These are phyloP conservation scores for Myanophis thanlyinensis DNA, from an alignment of 2,113 vertebrate genomes.

Conservation along the genomic window DNA sequence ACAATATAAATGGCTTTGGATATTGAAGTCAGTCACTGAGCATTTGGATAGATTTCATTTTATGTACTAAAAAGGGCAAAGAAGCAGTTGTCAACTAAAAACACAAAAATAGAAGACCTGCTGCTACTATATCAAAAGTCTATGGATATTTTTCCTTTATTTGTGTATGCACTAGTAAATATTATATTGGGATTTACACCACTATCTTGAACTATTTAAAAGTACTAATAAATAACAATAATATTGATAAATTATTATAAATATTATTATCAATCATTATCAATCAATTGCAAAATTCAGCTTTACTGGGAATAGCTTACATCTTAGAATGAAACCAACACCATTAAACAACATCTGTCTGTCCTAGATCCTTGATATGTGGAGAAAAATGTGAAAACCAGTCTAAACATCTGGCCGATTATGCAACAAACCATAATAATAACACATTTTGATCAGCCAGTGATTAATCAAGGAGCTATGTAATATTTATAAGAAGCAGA, in stretches of 20 bases:
- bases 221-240: background rate
- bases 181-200: background rate
- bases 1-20: constrained; percentile 57
- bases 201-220: background rate
- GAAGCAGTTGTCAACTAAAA: constrained; percentile 33
- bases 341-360: background rate
- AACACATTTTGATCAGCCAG: background rate
- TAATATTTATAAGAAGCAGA: background rate
- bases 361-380: background rate
- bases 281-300: background rate
- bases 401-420: background rate
- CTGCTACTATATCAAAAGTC: background rate
- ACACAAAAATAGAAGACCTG: background rate
- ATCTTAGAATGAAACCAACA: background rate
- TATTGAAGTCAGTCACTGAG: constrained; percentile 51
- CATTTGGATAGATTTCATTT: constrained; percentile 40
- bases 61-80: constrained; percentile 42
- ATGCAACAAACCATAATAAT: background rate
- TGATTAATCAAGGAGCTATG: background rate
- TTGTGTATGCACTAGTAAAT: background rate
- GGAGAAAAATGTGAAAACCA: background rate
- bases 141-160: background rate
- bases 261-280: no score
- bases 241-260: background rate
- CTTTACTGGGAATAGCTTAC: background rate